Conservation (phyloP, 2,797 vertebrate genomes). For the Rhinatrema bivittatum region DNA sequence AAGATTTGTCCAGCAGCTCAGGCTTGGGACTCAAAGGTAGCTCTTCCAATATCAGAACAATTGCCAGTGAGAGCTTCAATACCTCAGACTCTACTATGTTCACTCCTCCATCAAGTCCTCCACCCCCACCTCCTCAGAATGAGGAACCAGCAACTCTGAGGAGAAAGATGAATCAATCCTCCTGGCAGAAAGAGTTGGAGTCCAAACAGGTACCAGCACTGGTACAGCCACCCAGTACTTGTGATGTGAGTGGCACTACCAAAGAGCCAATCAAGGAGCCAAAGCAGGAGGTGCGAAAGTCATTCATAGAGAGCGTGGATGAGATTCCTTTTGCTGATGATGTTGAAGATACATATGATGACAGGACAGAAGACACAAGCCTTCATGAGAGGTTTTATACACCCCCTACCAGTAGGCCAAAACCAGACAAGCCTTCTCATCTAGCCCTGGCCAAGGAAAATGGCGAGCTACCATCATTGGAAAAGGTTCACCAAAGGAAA, state of each 20-base stretch:
- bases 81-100: slow-evolving; percentile 88
- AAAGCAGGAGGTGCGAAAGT: slow-evolving; percentile 67
- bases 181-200: slow-evolving; percentile 61
- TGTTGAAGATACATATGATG: slow-evolving; percentile 83
- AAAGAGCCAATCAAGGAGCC: slow-evolving; percentile 53
- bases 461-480: slow-evolving; percentile 61
- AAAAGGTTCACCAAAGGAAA: slow-evolving; percentile 39
- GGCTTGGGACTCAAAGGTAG: slow-evolving; percentile 84
- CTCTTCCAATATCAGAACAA: slow-evolving; percentile 68
- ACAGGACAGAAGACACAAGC: slow-evolving; percentile 72
- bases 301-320: slow-evolving; percentile 89
- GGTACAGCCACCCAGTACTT: slow-evolving; percentile 15
- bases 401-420: slow-evolving; percentile 69
- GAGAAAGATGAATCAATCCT: slow-evolving; percentile 60
- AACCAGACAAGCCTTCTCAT: slow-evolving; percentile 46
- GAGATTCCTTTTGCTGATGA: slow-evolving; percentile 97
- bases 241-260: slow-evolving; percentile 27
- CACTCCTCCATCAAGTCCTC: slow-evolving; percentile 92
- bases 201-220: slow-evolving; percentile 20
- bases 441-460: slow-evolving; percentile 72
- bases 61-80: slow-evolving; percentile 77
- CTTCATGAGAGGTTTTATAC: slow-evolving; percentile 71
- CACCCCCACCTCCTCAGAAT: slow-evolving; percentile 79
- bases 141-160: slow-evolving; percentile 84
- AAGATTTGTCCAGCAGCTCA: slow-evolving; percentile 82